Base-by-base conservation (phyloP, 2,113 vertebrate genomes). In the Caranx ignobilis region DNA sequence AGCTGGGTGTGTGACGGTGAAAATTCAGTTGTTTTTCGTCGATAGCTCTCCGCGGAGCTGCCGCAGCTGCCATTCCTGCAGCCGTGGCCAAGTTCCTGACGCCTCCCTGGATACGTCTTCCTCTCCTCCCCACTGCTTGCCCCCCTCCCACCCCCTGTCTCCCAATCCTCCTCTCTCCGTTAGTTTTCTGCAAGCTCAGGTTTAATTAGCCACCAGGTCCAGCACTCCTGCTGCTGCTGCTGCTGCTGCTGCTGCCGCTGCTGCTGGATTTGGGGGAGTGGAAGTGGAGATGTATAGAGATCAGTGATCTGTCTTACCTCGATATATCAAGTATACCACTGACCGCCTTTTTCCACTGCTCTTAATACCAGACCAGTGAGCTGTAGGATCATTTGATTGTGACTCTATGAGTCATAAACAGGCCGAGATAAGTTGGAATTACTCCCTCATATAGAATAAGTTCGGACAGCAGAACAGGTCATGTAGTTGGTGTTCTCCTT, bases 61-160 rank as follows among this genome's bases (percentile, higher is more conserved):
- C 88, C 71, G 87, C 93, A 93, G 94, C 94, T 94, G 93, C 89
- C 81, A 71, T 85, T 91, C 83, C 87, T 73, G 61, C 59, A 81
- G 79, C 60, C 79, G 15, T 1, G 56, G 89, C 92, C 92, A 93
- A 93, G 86, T 92, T 93, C 69, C 83, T 87, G 86, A 91, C 80
- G 52, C 71, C 85, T 93, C 90, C 91, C 92, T 72, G 55, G 79
- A 86, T 57, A 71, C 32, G 16, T 45, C 10, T 73, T 80, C 77
- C 26, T 67, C 75, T 87, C 80, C 75, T 85, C 72, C 85, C 18
- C 55, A 0, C n/a, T 77, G 77, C 67, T 54, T 62, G 66, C 80
- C 54, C 8, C 59, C 13, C 71, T 37, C 57, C 52, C 55, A 10
- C 26, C 26, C 26, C 26, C 26, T 26, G 26, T 16, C 71, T 37